Evolutionary conservation across 2,797 vertebrate genomes (phyloP).

Genomic region (Trichosurus vulpecula): DNA sequence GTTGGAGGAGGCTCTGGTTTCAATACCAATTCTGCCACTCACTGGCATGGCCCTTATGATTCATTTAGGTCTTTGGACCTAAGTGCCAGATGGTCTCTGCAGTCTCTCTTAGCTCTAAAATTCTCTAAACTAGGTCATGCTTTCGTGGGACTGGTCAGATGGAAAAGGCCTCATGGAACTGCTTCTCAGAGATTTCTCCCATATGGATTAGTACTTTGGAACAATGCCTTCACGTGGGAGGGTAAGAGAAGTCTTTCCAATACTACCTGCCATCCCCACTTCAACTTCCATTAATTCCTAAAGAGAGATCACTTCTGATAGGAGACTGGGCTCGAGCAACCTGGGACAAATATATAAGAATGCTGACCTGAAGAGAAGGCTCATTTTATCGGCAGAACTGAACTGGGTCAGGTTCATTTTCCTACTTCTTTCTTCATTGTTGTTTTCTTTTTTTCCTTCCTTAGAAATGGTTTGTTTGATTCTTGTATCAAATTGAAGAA

Average conservation of each 20-base stretch:
- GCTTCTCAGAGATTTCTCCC: not conserved
- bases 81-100: not conserved
- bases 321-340: not conserved
- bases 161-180: not conserved
- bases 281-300: not conserved
- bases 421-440: conserved; percentile 33
- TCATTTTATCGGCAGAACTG: conserved; percentile 26
- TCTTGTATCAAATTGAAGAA: conserved; percentile 63
- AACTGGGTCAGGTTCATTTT: conserved; percentile 31
- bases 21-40: not conserved
- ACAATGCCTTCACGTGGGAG: not conserved
- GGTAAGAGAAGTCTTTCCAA: not conserved
- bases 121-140: not conserved
- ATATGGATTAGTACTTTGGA: not conserved
- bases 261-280: not conserved
- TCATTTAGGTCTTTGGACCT: not conserved
- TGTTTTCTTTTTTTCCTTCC: conserved; percentile 54
- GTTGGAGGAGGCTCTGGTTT: not conserved
- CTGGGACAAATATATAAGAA: not conserved
- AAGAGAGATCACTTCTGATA: not conserved
- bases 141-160: not conserved
- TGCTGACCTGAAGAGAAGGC: not conserved
- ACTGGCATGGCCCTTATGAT: not conserved
- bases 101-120: not conserved
- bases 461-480: conserved; percentile 51